Evolutionary conservation across 2,113 vertebrate genomes (phyloP), one percentile per base, ranked within the genome.

Genomic region (Scophthalmus maximus): DNA sequence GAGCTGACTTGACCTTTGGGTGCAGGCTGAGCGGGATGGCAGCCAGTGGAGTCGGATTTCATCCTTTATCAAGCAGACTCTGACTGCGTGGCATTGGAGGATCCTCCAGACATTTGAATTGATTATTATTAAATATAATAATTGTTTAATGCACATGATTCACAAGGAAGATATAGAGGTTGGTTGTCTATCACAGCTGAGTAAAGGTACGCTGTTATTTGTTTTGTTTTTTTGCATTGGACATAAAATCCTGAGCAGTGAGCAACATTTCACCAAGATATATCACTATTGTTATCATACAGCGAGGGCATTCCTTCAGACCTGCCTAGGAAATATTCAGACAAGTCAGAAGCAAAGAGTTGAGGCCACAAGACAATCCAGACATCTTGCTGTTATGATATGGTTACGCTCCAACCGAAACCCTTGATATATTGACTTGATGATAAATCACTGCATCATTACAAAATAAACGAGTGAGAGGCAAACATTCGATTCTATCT

Each of bases 1-100:
- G 70, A 85, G 81, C 55, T 49, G 75, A 82, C 49, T 73, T 88
- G 68, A 83, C 86, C 82, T 56, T 42, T 47, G 56, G 49, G 42
- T 60, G 59, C 49, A 72, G 49, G 25, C 34, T 50, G 26, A 82
- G 62, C 38, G 72, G 23, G 42, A 67, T 30, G n/a, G 27, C 2
- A 15, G 36, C 71, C 63, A 69, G 55, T 4, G 6, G 23, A 66
- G 46, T 82, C 55, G 23, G 36, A 18, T 73, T 81, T 68, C 57
- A 68, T 72, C 53, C 62, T 86, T 84, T 68, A 62, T 82, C 63
- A 60, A 55, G n/a, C n/a, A n/a, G 38, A 36, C 40, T 83, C 70
- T 49, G 78, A 76, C 68, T 84, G 76, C 77, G 81, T 73, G 66
- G 68, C 53, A 59, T 18, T 66, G 65, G 59, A 81, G 59, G 32